Evolutionary conservation across 2,888 invertebrate genomes (phyloP).

Genomic region (Coenonympha arcania): DNA sequence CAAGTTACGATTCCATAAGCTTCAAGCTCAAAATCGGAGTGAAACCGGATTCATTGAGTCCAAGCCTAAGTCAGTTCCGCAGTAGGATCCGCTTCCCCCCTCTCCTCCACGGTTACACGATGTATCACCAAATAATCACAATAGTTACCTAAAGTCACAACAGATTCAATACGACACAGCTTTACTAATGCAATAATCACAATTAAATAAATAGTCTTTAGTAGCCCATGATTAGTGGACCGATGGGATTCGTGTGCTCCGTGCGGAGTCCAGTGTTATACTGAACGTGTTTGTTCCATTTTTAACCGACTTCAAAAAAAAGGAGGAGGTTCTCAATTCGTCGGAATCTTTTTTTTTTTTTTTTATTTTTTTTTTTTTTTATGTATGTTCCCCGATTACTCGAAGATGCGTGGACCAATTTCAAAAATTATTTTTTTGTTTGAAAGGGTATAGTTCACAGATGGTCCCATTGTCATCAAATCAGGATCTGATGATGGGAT

Average conservation of each 20-base stretch:
- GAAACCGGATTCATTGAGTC: not conserved
- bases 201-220: slow-evolving; percentile 41
- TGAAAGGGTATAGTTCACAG: too few relatives aligned
- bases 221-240: slow-evolving; percentile 30
- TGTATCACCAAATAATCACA: slow-evolving; percentile 70
- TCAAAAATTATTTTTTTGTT: too few relatives aligned
- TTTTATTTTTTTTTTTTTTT: too few relatives aligned
- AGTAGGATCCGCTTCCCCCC: slow-evolving; percentile 25
- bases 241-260: slow-evolving; percentile 18
- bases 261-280: slow-evolving; percentile 23
- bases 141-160: slow-evolving; percentile 72
- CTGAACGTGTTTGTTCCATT: slow-evolving; percentile 9
- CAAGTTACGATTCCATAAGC: not conserved
- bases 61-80: slow-evolving; percentile 4
- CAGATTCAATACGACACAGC: slow-evolving; percentile 70
- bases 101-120: slow-evolving; percentile 27
- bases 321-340: too few relatives aligned
- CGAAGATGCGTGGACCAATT: too few relatives aligned
- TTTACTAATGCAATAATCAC: slow-evolving; percentile 68
- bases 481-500: too few relatives aligned
- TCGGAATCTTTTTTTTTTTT: too few relatives aligned
- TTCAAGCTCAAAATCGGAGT: too few relatives aligned
- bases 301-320: too few relatives aligned
- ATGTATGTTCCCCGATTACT: too few relatives aligned
- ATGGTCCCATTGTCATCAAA: too few relatives aligned